Evolutionary conservation across 2,888 invertebrate species (phyloP), one percentile per base, ranked within the genome.

Genomic region (Callosobruchus maculatus): DNA sequence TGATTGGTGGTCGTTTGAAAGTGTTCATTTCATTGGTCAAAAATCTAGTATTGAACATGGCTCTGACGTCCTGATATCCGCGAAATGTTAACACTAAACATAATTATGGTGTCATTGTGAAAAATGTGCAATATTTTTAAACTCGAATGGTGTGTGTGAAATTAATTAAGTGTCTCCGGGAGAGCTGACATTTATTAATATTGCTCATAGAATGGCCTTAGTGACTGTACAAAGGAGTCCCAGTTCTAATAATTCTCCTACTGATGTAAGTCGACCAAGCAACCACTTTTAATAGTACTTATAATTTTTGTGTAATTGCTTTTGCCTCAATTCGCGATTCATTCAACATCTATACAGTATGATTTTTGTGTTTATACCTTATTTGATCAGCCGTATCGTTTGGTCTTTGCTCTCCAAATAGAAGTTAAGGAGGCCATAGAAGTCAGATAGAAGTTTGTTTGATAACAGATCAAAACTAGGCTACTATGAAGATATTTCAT

Each of bases 181-280:
- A 75, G 72, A 77, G 74, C 74, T 72, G 68, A 72, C 72, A 72
- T 72, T 74, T 70, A 76, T 78, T 78, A 74, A 30, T 74, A 76
- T 76, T 68, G 68, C 73, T 73, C 76, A 49, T 49, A 81, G 79
- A 81, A 92, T 93, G 93, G 92, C 93, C 86, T 88, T 93, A 86
- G 92, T 93, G 87, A 93, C 92, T 83, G 91, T 93, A 85, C 92
- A 92, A 86, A 90, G 93, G 85, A 92, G 92, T 82, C 92, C 92
- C 82, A 92, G 92, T 88, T 90, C 91, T 83, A 90, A 90, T 87
- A 92, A 90, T 87, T 90, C 90, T 80, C 92, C 92, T 22, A 80
- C 74, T 77, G 79, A 81, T 76, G 81, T 81, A 79, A 78, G 79
- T 79, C 49, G 49, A 49, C 49, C 49, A 49, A 49, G 49, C 49